These are phyloP conservation scores for Bradypus variegatus DNA, from an alignment of 2,797 vertebrate genomes.

Conservation along the genomic window DNA sequence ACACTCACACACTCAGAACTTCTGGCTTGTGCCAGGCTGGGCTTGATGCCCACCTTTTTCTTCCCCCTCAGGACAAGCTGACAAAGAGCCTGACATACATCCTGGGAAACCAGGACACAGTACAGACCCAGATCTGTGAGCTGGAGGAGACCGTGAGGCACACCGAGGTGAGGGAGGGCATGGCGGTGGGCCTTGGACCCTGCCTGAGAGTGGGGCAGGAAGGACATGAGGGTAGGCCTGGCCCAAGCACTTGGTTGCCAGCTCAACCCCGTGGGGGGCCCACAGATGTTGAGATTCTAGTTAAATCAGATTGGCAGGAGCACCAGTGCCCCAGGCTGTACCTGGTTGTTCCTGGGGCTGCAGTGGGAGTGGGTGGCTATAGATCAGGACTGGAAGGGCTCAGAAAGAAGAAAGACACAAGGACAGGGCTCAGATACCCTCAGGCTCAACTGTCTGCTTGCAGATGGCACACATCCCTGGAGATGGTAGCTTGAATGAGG, in stretches of 20 bases:
- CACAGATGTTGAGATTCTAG: not conserved
- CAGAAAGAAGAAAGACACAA: not conserved
- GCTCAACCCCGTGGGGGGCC: not conserved
- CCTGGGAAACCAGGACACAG: slow-evolving; percentile 89
- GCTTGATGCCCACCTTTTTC: slow-evolving; percentile 37
- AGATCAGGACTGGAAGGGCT: not conserved
- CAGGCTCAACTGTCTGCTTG: not conserved
- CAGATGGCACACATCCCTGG: not conserved
- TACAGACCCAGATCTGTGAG: slow-evolving; percentile 90
- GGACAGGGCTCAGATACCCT: not conserved
- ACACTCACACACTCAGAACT: not conserved
- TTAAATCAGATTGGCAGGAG: not conserved
- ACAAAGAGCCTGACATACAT: slow-evolving; percentile 89
- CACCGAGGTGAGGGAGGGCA: slow-evolving; percentile 81
- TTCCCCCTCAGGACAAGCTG: slow-evolving; percentile 85
- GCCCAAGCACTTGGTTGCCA: not conserved
- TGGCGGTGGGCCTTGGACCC: not conserved
- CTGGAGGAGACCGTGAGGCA: slow-evolving; percentile 90
- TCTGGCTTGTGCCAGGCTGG: not conserved
- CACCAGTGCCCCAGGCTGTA: not conserved
- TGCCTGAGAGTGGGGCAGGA: not conserved
- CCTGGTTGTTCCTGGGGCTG: not conserved
- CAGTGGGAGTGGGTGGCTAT: no score
- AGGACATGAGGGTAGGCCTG: not conserved
- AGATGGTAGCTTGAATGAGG: not conserved